Evolutionary conservation across 2,797 vertebrate genomes (phyloP), one percentile per base, ranked within the genome.

Genomic region (Spondyliosoma cantharus): DNA sequence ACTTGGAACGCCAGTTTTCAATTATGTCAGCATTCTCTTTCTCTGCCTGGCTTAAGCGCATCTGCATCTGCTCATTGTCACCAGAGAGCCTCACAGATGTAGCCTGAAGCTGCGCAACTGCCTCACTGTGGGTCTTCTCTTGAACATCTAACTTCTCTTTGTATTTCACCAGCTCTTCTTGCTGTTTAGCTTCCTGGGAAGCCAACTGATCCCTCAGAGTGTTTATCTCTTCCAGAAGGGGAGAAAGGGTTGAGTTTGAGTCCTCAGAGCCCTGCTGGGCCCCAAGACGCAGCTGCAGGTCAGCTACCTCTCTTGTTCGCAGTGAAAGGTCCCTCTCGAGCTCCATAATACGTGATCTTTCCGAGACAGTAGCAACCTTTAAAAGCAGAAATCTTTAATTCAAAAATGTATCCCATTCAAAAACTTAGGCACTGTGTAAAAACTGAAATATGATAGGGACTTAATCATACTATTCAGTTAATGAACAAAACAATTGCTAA

Each of bases 331-430:
- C 97, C 89, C 93, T 95, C 85, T 99, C 97, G 73, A 99, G 94
- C 81, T 99, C 97, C 97, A 99, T 97, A 80, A 99, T 99, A 37
- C 96, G 97, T 50, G 98, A 99, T 86, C 96, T 97, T 86, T 99
- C 98, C 0, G 98, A 99, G 12, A 99, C 98, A 0, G 98, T 99
- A 57, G 97, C 97, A 89, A 99, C 98, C 98, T 99, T 87, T 2
- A 86, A 90, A 86, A 87, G 81, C 37, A 88, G 45, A 93, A 77
- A 92, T 73, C 57, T 82, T 71, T 54, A 2, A 78, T 80, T 93
- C 80, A 91, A 80, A 87, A 65, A 42, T n/a, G 45, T 29, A 25
- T 49, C 17, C 61, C 15, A 54, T 27, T 80, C 8, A 58, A 57
- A 76, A 14, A 49, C 17, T 67, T 60, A 67, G 62, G 49, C 22